A percentile compares a stretch with the other conserved stretches of the same genome.
Evolutionary conservation across 2,113 vertebrate species (phyloP).

Genomic region (Bujurquina vittata): DNA sequence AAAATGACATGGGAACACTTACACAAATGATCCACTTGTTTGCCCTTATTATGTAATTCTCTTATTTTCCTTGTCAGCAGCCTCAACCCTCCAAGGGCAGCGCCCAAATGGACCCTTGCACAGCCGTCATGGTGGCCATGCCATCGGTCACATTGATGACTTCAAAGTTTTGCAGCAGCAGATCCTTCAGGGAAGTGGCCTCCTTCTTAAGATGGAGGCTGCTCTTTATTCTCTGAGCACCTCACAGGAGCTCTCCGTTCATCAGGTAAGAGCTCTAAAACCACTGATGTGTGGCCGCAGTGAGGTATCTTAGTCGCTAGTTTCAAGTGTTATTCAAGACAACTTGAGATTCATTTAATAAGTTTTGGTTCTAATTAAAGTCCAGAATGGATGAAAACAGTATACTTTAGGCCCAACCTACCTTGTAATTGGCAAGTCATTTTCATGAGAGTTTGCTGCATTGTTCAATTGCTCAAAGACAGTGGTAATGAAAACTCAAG

Average conservation of each 20-base stretch:
- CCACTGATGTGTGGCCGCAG: no score
- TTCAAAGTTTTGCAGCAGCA: constrained; percentile 85
- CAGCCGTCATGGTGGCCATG: constrained; percentile 73
- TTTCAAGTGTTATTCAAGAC: background rate
- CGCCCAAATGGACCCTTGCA: constrained; percentile 46
- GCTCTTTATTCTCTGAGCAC: constrained; percentile 41
- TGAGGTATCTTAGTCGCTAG: no score
- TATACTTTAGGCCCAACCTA: background rate
- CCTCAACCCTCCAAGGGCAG: constrained; percentile 42
- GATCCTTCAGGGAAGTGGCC: constrained; percentile 78
- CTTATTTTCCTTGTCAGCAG: background rate
- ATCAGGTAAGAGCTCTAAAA: constrained; percentile 65
- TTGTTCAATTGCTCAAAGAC: no score
- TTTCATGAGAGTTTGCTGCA: no score
- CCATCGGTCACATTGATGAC: constrained; percentile 80
- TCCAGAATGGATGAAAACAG: background rate
- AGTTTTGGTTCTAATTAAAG: background rate
- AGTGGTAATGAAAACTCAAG: no score
- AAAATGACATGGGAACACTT: background rate
- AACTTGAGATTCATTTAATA: background rate
- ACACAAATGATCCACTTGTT: no score
- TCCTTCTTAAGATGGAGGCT: constrained; percentile 81
- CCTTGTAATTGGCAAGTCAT: background rate
- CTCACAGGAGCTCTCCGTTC: constrained; percentile 42
- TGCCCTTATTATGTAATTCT: background rate